Evolutionary conservation across 1,140 invertebrate species (phyloP), one percentile per base, ranked within the genome.

Genomic region (Andrena cerasifolii): DNA sequence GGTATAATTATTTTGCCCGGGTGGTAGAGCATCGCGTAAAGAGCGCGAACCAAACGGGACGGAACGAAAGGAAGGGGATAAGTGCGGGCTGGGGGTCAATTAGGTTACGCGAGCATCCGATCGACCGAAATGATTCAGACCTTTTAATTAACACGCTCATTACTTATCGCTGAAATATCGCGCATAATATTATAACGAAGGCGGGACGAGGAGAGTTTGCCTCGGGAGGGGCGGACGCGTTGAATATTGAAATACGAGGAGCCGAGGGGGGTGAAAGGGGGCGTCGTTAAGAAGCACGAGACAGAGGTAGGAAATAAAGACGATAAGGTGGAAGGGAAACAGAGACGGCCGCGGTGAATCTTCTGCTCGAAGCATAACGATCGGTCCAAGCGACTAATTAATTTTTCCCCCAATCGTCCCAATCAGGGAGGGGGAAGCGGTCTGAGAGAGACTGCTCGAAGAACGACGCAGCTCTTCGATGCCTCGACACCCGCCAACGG

Each of bases 351-450:
- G 31, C 10, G 26, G 45, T 33, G 18, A n/a, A 45, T 72, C 47
- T 24, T 33, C 47, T 12, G 28, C 65, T 68, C 26, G 66, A 49
- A 54, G 65, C 58, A 47, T 74, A 79, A 83, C 79, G 79, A 82
- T 79, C 68, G 67, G 36, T n/a, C 16, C 51, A 49, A 66, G 65
- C 75, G 80, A 73, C 63, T 83, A 82, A 83, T 83, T 82, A 82
- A 83, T 82, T 83, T 82, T 59, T 61, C 66, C 63, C 16, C 31
- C 51, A 6, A 40, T 1, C 21, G 16, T 59, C 53, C n/a, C 65
- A 43, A 59, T 51, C n/a, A 12, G 62, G 16, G 40, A 26, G 26
- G 40, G 33, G 26, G 36, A 21, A n/a, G 28, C 56, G 16, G 54
- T 59, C 56, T 47, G 47, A 26, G 12, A 54, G 21, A n/a, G 47